These are phyloP conservation scores for Pimpla rufipes DNA, from an alignment of 2,888 invertebrate species.

Conservation along the genomic window DNA sequence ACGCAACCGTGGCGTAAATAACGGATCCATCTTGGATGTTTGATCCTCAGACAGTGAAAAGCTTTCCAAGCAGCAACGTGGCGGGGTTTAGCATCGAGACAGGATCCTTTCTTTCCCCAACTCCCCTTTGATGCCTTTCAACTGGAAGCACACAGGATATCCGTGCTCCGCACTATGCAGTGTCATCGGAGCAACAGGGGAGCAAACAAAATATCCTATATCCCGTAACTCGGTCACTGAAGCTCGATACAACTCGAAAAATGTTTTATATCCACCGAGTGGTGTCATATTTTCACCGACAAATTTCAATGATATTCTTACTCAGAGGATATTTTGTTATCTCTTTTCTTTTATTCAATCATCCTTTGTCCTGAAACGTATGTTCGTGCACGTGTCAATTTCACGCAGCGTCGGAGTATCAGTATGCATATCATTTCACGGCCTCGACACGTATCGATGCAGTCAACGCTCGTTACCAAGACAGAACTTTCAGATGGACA, in stretches of 20 bases:
- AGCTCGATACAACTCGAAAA: too few species aligned
- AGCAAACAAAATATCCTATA: conserved; percentile 5
- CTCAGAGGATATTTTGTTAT: too few species aligned
- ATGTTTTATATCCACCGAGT: too few species aligned
- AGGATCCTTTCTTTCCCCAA: neutral
- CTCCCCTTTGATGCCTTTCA: conserved; percentile 23
- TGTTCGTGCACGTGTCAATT: neutral
- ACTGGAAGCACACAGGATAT: neutral
- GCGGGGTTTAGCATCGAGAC: neutral
- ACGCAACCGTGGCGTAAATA: conserved; percentile 33
- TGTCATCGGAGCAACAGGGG: neutral
- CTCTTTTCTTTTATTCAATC: too few species aligned
- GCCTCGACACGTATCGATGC: neutral
- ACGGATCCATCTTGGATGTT: conserved; percentile 28
- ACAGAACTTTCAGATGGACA: neutral
- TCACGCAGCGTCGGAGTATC: neutral
- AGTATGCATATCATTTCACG: neutral
- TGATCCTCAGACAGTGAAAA: conserved; percentile 35
- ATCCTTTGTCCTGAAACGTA: too few species aligned
- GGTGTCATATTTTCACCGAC: too few species aligned
- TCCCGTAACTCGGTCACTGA: neutral
- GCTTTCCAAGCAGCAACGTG: conserved; percentile 24
- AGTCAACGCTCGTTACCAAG: conserved; percentile 10
- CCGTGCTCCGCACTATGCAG: conserved; percentile 1
- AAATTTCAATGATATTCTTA: too few species aligned